Percentiles rank a stretch among this genome's conserved stretches.
phyloP scores from a whole-genome alignment of 2,888 invertebrate genomes.

The Sepioteuthis lessoniana region DNA sequence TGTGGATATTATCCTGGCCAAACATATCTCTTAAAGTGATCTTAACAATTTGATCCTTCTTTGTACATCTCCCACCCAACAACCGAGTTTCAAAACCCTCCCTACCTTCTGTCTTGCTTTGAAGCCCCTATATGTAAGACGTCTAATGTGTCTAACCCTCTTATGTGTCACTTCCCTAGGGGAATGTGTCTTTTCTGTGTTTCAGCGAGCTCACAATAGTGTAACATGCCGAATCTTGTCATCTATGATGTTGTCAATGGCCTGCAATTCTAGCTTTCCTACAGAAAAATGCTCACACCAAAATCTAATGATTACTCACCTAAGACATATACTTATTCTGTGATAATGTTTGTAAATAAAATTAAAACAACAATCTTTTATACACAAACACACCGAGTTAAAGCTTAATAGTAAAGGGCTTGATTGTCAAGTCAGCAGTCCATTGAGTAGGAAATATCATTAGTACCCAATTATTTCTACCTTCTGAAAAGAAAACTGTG shows the following conservation, averaged over 20 bases:
- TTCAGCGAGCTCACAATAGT: background rate
- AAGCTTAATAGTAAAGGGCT: too few relatives aligned
- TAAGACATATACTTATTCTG: background rate
- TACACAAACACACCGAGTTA: too few relatives aligned
- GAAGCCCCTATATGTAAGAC: background rate
- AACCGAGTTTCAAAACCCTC: background rate
- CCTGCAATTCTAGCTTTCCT: background rate
- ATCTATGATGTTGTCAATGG: background rate
- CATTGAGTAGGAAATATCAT: too few relatives aligned
- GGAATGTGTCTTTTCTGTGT: background rate
- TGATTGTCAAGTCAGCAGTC: too few relatives aligned
- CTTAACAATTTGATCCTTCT: constrained; percentile 21
- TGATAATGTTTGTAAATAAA: too few relatives aligned
- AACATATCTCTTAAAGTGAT: constrained; percentile 4
- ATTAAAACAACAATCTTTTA: too few relatives aligned
- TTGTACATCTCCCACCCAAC: background rate
- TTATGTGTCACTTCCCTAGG: background rate
- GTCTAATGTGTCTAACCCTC: constrained; percentile 12
- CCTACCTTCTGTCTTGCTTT: background rate
- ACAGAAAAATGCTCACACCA: background rate
- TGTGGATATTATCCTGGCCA: background rate
- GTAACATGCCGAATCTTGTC: background rate
- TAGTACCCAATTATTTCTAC: too few relatives aligned
- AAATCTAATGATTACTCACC: background rate
- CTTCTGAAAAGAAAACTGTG: too few relatives aligned